Evolutionary conservation across 2,797 vertebrate genomes (phyloP).

Genomic region (Phyllotis vaccarum): DNA sequence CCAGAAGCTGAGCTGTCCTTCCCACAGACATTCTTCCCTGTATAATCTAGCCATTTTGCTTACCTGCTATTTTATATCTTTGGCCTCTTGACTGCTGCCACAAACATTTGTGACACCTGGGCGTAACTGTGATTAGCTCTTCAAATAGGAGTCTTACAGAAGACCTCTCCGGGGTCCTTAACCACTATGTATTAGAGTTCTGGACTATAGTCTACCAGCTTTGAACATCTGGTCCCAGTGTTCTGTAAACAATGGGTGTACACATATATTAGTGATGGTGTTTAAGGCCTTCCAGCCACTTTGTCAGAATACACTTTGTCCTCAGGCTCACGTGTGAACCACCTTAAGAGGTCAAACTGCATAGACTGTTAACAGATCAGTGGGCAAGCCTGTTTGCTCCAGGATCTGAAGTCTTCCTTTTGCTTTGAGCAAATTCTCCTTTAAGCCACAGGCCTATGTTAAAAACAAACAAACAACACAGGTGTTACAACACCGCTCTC

Average conservation of each 20-base stretch:
- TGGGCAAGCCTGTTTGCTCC: neutral
- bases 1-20: neutral
- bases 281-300: neutral
- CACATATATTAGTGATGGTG: neutral
- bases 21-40: neutral
- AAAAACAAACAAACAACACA: neutral
- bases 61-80: neutral
- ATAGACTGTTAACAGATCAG: neutral
- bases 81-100: neutral
- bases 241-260: neutral
- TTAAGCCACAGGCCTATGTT: neutral
- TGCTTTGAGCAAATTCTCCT: neutral
- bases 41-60: neutral
- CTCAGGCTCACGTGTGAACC: rapidly evolving
- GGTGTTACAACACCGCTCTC: no score
- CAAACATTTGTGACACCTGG: neutral
- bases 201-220: neutral
- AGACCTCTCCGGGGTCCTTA: neutral
- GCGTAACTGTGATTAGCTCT: neutral
- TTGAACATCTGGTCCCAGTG: neutral
- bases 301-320: neutral
- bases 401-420: neutral
- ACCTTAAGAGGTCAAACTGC: neutral
- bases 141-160: neutral
- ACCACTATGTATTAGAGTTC: neutral